Base-by-base conservation (phyloP, 2,888 invertebrate species). In the Spilosoma lubricipeda region DNA sequence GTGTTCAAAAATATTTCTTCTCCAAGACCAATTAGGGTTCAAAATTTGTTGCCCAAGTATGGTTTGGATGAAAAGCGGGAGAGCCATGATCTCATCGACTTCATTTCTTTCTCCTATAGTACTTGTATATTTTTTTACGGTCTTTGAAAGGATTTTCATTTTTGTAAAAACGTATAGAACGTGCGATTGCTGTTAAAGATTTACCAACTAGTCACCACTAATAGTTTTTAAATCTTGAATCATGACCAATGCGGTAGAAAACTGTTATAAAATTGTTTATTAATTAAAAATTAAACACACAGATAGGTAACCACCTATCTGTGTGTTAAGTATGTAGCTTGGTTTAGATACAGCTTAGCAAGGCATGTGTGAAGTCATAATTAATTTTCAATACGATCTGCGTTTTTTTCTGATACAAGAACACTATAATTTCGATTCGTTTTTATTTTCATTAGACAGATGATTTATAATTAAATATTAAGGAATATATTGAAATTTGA, bases 1-100 rank as follows among this genome's bases (percentile, higher is more conserved):
- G 71, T 91, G 89, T 73, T 90, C 85, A 1, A 83, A 42, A 30
- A 74, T 82, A 77, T 83, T 88, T 63, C 80, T 88, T 76, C 77
- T 88, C 88, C 89, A 91, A 27, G 86, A 86, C 94, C 94, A 94
- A 48, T 87, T 82, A 2, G 93, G 90, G 70, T 93, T 86, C 9
- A 94, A 82, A 45, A 93, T 84, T 78, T 93, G 93, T 63, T 91
- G 90, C 0, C 93, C 93, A 23, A 90, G 87, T 23, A 91, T 74
- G 67, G 86, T 83, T 72, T 93, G 93, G 9, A 85, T 77, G 33
- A 90, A 77, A 48, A 93, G 80, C 23, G 88, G 85, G 0, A 84
- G 64, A 15, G 75, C 72, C 66, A 89, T 82, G 52, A 88, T 88
- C 69, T 89, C 82, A 77, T 93, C 93, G 13, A 93, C 75, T 76